These are phyloP conservation scores for Leptinotarsa rubiginosa DNA, from an alignment of 2,888 invertebrate species.

Conservation along the genomic window DNA sequence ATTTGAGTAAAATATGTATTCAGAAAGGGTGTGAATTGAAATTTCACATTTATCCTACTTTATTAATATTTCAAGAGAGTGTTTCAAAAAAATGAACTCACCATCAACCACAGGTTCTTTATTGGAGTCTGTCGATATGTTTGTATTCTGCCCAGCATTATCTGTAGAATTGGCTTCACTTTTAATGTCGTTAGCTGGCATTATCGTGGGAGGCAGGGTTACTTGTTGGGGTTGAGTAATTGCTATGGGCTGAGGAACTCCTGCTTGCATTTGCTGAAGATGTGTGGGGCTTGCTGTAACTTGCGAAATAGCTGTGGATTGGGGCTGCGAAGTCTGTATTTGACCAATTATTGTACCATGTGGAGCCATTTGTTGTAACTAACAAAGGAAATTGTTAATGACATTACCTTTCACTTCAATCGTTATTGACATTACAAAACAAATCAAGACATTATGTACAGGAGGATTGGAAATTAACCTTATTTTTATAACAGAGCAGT, in stretches of 20 bases:
- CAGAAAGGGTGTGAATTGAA: not conserved
- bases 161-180: constrained; percentile 34
- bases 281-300: constrained; percentile 59
- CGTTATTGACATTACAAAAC: constrained; percentile 2
- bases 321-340: constrained; percentile 59
- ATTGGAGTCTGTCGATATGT: constrained; percentile 28
- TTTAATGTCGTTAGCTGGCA: constrained; percentile 30
- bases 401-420: not conserved
- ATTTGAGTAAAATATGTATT: not conserved
- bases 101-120: constrained; percentile 54
- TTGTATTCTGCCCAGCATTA: constrained; percentile 33
- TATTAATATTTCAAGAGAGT: not conserved
- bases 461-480: not conserved
- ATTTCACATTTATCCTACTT: not conserved
- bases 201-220: constrained; percentile 55
- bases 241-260: constrained; percentile 51
- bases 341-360: constrained; percentile 67
- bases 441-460: not conserved
- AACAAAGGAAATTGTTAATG: constrained; percentile 2
- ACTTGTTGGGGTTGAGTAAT: constrained; percentile 62
- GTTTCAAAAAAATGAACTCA: constrained; percentile 38
- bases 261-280: constrained; percentile 57
- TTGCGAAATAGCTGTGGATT: constrained; percentile 59
- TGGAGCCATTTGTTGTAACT: constrained; percentile 66
- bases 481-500: too few relatives aligned